These are phyloP conservation scores for Calameuta idolon DNA, from an alignment of 2,888 invertebrate species.

Conservation along the genomic window DNA sequence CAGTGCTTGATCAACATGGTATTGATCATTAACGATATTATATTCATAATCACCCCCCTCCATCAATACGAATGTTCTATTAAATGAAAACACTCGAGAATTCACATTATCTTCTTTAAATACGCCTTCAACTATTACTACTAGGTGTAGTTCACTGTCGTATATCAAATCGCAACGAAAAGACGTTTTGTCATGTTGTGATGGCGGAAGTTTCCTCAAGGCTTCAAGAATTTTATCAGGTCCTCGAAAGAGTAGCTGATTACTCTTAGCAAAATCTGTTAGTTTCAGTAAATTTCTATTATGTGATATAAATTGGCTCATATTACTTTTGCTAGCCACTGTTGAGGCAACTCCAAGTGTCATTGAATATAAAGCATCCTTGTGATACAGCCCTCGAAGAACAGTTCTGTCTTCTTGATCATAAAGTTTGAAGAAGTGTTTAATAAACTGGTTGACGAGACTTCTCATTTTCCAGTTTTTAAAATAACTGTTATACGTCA, in stretches of 20 bases:
- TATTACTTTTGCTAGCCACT: slow-evolving; percentile 60
- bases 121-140: slow-evolving; percentile 70
- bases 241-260: slow-evolving; percentile 47
- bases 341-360: slow-evolving; percentile 56
- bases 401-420: slow-evolving; percentile 72
- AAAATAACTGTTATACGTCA: slow-evolving; percentile 41
- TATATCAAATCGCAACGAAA: slow-evolving; percentile 62
- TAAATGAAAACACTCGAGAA: slow-evolving; percentile 69
- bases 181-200: slow-evolving; percentile 69
- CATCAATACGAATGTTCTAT: slow-evolving; percentile 71
- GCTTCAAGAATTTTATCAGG: slow-evolving; percentile 47
- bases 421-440: slow-evolving; percentile 75
- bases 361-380: slow-evolving; percentile 74
- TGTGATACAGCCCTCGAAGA: slow-evolving; percentile 74
- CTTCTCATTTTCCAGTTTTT: slow-evolving; percentile 32
- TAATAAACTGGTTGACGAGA: slow-evolving; percentile 74
- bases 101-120: slow-evolving; percentile 64
- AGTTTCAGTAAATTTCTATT: slow-evolving; percentile 67
- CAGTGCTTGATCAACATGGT: slow-evolving; percentile 68
- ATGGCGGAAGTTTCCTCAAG: slow-evolving; percentile 67
- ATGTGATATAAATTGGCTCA: slow-evolving; percentile 47
- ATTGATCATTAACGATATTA: slow-evolving; percentile 76
- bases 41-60: slow-evolving; percentile 69
- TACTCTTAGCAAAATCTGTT: slow-evolving; percentile 31
- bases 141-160: slow-evolving; percentile 38